A percentile compares a stretch with the other conserved stretches of the same genome.
These are phyloP conservation scores for Microplitis mediator DNA, from an alignment of 1,140 invertebrate species.

Conservation along the genomic window DNA sequence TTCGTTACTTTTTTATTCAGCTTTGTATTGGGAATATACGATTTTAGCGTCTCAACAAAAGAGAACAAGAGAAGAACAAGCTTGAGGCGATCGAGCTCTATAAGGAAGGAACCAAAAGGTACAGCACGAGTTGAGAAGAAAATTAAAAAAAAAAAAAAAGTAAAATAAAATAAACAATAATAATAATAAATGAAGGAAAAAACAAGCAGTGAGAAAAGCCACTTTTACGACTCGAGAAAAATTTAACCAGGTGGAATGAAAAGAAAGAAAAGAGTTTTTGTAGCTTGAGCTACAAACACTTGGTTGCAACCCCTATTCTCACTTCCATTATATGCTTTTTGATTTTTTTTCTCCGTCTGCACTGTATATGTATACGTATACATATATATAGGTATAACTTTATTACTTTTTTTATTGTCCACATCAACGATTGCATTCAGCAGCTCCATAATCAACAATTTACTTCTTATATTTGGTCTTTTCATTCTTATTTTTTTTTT, in stretches of 20 bases:
- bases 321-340: background rate
- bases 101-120: background rate
- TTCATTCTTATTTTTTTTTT: no score
- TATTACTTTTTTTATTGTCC: no score
- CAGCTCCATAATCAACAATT: no score
- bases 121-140: background rate
- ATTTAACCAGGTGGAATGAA: conserved; percentile 20
- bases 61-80: background rate
- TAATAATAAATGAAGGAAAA: background rate
- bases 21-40: background rate
- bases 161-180: background rate
- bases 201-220: background rate
- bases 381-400: background rate
- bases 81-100: background rate
- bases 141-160: background rate
- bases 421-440: no score
- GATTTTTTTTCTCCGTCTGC: background rate
- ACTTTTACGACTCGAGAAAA: conserved; percentile 18
- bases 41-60: background rate
- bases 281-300: background rate
- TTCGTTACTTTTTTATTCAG: background rate
- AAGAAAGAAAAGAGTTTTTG: background rate
- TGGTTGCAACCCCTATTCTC: background rate
- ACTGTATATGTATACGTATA: background rate
- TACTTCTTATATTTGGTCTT: no score